Evolutionary conservation across 2,797 vertebrate genomes (phyloP).

Genomic region (Smutsia gigantea): DNA sequence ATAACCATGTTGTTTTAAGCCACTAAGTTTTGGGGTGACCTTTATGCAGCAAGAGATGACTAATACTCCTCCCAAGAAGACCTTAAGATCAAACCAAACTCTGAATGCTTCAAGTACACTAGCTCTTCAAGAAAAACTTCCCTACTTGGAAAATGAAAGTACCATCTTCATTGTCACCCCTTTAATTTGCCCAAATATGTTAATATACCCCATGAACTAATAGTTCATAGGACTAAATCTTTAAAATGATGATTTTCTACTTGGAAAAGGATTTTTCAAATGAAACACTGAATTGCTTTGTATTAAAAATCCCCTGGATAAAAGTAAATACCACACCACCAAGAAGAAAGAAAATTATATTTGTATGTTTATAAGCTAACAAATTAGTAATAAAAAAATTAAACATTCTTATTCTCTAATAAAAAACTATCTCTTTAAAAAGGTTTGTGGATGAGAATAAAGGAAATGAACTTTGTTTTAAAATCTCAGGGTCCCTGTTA

Average conservation of each 20-base stretch:
- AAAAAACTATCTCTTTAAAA: not conserved
- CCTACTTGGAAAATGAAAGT: not conserved
- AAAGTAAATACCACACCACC: not conserved
- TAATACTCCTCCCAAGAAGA: not conserved
- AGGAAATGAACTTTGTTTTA: not conserved
- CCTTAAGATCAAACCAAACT: not conserved
- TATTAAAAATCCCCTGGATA: not conserved
- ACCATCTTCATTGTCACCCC: not conserved
- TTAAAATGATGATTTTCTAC: not conserved
- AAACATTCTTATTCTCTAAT: not conserved
- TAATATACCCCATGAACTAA: not conserved
- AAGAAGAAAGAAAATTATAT: not conserved
- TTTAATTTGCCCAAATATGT: not conserved
- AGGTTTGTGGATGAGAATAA: not conserved
- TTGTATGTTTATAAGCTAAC: not conserved
- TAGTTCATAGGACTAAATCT: not conserved
- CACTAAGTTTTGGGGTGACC: not conserved
- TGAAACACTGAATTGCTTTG: not conserved
- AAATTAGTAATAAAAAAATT: slow-evolving; percentile 4
- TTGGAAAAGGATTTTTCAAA: not conserved
- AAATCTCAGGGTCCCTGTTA: not conserved
- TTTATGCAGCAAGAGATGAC: not conserved
- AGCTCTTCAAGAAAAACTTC: not conserved
- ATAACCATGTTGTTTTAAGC: not conserved
- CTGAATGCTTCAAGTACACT: not conserved